These are phyloP conservation scores for Homarus gammarus DNA, from an alignment of 2,888 invertebrate genomes.

Conservation along the genomic window DNA sequence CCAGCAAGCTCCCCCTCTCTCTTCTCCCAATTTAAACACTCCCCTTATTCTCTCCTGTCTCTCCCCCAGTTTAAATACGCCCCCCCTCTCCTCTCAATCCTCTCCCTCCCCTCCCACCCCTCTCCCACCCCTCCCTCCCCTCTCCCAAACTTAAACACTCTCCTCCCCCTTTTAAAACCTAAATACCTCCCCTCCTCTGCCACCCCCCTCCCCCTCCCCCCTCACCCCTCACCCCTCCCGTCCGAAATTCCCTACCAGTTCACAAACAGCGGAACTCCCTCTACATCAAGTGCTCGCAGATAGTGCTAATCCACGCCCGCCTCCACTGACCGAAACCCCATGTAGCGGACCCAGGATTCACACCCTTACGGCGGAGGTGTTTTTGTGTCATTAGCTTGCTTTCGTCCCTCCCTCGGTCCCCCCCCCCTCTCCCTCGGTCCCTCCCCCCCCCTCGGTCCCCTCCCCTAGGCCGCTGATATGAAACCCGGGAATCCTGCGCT, in stretches of 20 bases:
- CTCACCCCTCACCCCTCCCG: background rate
- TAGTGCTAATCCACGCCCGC: constrained; percentile 5
- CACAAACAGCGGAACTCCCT: background rate
- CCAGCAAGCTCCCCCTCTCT: background rate
- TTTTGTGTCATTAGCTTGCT: background rate
- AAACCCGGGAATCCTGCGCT: constrained; percentile 41
- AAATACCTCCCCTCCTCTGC: background rate
- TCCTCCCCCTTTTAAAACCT: constrained; percentile 10
- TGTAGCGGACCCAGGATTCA: background rate
- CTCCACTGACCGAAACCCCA: background rate
- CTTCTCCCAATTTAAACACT: background rate
- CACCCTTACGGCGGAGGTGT: background rate
- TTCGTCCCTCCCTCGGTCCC: background rate
- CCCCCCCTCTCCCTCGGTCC: constrained; percentile 8
- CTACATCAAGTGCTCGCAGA: constrained; percentile 11
- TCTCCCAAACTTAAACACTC: background rate
- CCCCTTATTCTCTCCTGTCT: background rate
- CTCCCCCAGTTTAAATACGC: background rate
- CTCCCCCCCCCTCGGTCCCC: background rate
- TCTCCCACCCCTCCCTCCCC: background rate
- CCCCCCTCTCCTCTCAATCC: background rate
- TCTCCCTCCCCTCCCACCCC: background rate
- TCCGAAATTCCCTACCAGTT: constrained; percentile 9
- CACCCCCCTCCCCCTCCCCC: background rate
- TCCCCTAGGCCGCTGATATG: constrained; percentile 17